Base-by-base conservation (phyloP, 2,888 invertebrate species). In the Calameuta pallipes region DNA sequence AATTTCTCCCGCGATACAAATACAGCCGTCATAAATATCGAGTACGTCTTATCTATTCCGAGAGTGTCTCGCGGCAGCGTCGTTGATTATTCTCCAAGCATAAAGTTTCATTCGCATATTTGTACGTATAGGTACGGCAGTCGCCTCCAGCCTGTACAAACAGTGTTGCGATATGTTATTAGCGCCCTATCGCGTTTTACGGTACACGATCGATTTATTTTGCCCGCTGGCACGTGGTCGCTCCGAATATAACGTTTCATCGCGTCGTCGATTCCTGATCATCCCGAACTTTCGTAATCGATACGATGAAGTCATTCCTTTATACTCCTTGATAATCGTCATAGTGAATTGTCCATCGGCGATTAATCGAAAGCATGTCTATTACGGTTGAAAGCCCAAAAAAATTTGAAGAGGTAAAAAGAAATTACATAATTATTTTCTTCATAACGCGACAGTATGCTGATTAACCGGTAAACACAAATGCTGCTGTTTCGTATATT, bases 171-270 rank as follows among this genome's bases (percentile, higher is more conserved):
- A 77, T 79, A 75, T 56, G 79, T 81, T 88, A 86, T 89, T 88
- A 87, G 84, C 81, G 80, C 82, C 81, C 79, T 83, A 84, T 84
- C 83, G 84, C 84, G 88, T 87, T 81, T 81, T 84, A 84, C 85
- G 83, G 56, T 56, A 84, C 80, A 82, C 81, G 84, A 86, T 82
- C 85, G 83, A 88, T 89, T 89, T 85, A 84, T 87, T 86, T 82
- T 79, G 75, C 76, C 78, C 78, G 86, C 84, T 83, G 87, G 85
- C 85, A 84, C 82, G 81, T 82, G 79, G 81, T 80, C 79, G 79
- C 79, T 23, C 0, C 9, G 15, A 56, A 23, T 23, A 23, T 23
- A 56, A 56, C 23, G 23, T 56, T 56, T 9, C 56, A 9, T 23
- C 23, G 9, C 56, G 1, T 23, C 0, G 9, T 1, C 23, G 2